phyloP scores from a whole-genome alignment of 2,888 invertebrate species.

The Dryococelus australis region DNA sequence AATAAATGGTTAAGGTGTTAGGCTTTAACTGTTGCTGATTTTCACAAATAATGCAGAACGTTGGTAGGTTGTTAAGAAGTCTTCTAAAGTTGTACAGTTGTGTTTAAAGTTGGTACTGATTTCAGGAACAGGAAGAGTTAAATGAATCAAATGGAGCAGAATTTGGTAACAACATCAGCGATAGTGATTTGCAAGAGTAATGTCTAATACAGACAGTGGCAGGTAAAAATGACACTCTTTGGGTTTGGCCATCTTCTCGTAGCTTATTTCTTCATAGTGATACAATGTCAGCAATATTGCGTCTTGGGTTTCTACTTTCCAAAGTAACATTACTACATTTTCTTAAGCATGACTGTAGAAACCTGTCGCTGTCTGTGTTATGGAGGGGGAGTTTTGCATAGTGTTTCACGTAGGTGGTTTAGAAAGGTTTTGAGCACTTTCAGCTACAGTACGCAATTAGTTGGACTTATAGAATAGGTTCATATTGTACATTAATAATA shows the following conservation, averaged over 20 bases:
- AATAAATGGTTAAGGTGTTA: not conserved
- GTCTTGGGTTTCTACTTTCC: not conserved
- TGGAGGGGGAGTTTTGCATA: not conserved
- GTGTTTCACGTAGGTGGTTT: not conserved
- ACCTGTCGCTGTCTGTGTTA: conserved; percentile 16
- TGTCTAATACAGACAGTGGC: conserved; percentile 27
- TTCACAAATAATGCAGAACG: not conserved
- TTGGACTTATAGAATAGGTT: not conserved
- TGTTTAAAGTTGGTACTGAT: conserved; percentile 28
- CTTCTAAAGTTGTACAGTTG: not conserved
- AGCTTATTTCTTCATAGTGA: conserved; percentile 8
- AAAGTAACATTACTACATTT: not conserved
- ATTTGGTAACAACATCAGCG: conserved; percentile 27
- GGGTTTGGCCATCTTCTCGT: not conserved
- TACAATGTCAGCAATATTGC: not conserved
- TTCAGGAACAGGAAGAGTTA: conserved; percentile 32
- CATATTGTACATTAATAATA: not conserved
- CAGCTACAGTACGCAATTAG: not conserved
- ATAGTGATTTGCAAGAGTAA: conserved; percentile 32
- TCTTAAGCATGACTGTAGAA: not conserved
- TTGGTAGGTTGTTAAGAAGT: not conserved
- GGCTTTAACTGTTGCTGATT: not conserved
- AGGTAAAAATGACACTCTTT: conserved; percentile 21
- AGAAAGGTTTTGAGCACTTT: not conserved
- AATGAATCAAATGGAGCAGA: conserved; percentile 22